phyloP scores from a whole-genome alignment of 2,113 vertebrate species.

The Pelobates fuscus region DNA sequence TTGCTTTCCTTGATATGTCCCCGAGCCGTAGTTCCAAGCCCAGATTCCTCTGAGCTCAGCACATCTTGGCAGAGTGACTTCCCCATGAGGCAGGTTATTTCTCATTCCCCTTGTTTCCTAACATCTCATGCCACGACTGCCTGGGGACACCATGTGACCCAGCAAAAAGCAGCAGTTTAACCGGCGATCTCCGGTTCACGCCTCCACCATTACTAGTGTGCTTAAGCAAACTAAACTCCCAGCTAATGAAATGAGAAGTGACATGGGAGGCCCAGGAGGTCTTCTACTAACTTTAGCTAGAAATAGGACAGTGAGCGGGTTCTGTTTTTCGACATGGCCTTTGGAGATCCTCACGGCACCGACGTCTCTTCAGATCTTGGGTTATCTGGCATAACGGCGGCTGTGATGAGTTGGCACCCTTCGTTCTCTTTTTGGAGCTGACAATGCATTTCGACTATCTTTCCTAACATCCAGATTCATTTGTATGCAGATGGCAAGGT shows the following conservation, averaged over 20 bases:
- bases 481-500: too few relatives aligned
- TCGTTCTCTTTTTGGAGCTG: not conserved
- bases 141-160: slow-evolving; percentile 11
- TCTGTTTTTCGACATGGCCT: not conserved
- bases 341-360: not conserved
- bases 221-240: not conserved
- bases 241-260: slow-evolving; percentile 24
- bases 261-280: not conserved
- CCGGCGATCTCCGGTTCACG: slow-evolving; percentile 6
- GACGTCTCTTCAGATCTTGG: slow-evolving; percentile 3
- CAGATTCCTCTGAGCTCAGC: not conserved
- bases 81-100: too few relatives aligned
- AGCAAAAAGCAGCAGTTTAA: not conserved
- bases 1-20: not conserved
- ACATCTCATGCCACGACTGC: not conserved
- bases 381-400: not conserved
- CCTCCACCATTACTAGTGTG: slow-evolving; percentile 16
- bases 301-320: slow-evolving; percentile 9
- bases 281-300: not conserved
- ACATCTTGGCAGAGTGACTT: not conserved
- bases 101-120: not conserved
- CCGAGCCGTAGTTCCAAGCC: not conserved
- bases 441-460: slow-evolving; percentile 24
- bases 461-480: too few relatives aligned
- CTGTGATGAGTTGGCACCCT: not conserved